A percentile compares a stretch with the other conserved stretches of the same genome.
Conservation (phyloP, 2,888 invertebrate species). For the Cryptophagus acutangulus region DNA sequence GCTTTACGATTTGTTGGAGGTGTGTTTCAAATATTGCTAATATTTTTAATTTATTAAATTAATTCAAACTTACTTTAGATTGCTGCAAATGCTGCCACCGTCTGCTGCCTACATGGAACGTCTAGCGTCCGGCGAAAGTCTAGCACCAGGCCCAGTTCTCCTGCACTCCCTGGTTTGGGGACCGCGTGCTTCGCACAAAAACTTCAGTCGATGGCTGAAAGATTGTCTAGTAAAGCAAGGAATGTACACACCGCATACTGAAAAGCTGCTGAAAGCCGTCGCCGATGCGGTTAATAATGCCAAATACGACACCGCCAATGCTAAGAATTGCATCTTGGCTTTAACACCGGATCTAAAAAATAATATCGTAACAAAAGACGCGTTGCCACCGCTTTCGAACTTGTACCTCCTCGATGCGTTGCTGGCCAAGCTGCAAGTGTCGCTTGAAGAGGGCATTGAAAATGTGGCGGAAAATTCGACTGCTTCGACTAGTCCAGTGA, state of each 20-base stretch:
- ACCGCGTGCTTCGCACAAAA: slow-evolving; percentile 77
- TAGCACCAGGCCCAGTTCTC: slow-evolving; percentile 64
- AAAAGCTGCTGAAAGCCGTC: slow-evolving; percentile 66
- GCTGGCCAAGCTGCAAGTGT: slow-evolving; percentile 67
- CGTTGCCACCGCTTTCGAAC: slow-evolving; percentile 66
- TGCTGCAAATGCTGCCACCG: slow-evolving; percentile 82
- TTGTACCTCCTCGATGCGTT: slow-evolving; percentile 72
- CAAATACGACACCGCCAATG: slow-evolving; percentile 58
- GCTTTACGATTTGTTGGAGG: slow-evolving; percentile 83
- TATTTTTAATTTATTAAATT: too few relatives aligned
- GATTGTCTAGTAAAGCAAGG: slow-evolving; percentile 89
- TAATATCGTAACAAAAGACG: slow-evolving; percentile 45
- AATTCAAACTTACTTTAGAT: too few relatives aligned
- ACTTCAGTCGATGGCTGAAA: slow-evolving; percentile 84
- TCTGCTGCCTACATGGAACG: slow-evolving; percentile 83
- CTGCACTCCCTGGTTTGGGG: slow-evolving; percentile 88
- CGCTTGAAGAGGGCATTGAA: slow-evolving; percentile 52
- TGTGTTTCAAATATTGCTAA: slow-evolving; percentile 41
- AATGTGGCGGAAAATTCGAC: slow-evolving; percentile 42
- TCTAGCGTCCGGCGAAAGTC: slow-evolving; percentile 61
- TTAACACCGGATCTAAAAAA: slow-evolving; percentile 51
- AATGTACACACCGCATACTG: slow-evolving; percentile 76
- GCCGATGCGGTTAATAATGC: slow-evolving; percentile 64
- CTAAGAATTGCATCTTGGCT: slow-evolving; percentile 56
- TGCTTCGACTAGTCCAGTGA: slow-evolving; percentile 27